Evolutionary conservation across 2,797 vertebrate genomes (phyloP), one percentile per base, ranked within the genome.

Genomic region (Merluccius polli): DNA sequence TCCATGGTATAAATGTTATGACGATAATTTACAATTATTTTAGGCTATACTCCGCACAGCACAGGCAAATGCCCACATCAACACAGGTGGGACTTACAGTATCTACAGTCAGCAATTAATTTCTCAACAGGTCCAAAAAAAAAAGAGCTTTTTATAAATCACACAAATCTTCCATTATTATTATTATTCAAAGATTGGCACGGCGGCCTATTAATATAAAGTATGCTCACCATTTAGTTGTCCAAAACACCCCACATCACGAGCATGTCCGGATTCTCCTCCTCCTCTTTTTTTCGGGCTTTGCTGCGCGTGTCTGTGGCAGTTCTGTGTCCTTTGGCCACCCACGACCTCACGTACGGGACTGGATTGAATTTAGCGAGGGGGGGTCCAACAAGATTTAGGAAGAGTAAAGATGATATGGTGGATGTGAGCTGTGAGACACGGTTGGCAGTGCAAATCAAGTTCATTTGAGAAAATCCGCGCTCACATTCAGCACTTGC

Each of bases 381-480:
- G 35, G 78, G 78, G 16, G 73, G 70, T 71, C 74, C 70, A 69
- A 70, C 75, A 48, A 79, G 74, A 15, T 24, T 69, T 7, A 79
- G 71, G 32, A 70, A 76, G 6, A 73, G 38, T 36, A 71, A 44
- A 1, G 6, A 72, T 75, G 74, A 72, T 30, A 75, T 73, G 29
- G 33, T 78, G 59, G 72, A 73, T 33, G 36, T 73, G 38, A 3
- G 72, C 11, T 44, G 35, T 31, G 59, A 73, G 35, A 70, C 70
- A 16, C 70, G 70, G n/a, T 32, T 72, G 12, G 35, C 5, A 0
- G 67, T 78, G 68, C 41, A 74, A 32, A 69, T 78, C 29, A 65
- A 71, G 41, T 74, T 71, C 38, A 69, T 73, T 31, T 75, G 69
- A 11, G 48, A 44, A 71, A 72, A 27, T 13, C n/a, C n/a, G n/a